Evolutionary conservation across 1,140 invertebrate genomes (phyloP), one percentile per base, ranked within the genome.

Genomic region (Drosophila subobscura): DNA sequence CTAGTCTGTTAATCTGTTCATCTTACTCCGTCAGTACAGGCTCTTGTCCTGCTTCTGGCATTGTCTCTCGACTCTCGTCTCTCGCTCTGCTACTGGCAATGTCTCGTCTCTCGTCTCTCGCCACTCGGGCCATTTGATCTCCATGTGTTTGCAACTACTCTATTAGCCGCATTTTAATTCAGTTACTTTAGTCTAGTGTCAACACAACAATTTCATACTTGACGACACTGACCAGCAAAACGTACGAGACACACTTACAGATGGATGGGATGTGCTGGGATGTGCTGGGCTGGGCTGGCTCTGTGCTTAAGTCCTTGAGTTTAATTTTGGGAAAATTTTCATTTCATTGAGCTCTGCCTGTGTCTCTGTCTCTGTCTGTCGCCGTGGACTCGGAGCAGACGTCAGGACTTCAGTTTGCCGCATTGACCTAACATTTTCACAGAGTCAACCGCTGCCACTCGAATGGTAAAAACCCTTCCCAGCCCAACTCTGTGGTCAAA

Each of bases 121-220:
- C 50, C 51, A 41, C 37, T 46, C 46, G 46, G 45, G 58, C 44
- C 68, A 56, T 72, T 64, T 72, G 72, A 70, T 72, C 58, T 74
- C 52, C 73, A 77, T 86, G 84, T 85, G 83, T 85, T 77, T 66
- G 73, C 77, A 77, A 79, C 80, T 85, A 88, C 83, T 88, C 83
- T 83, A 86, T 86, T 86, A 88, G 83, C 83, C 83, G 71, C 83
- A 86, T 86, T 86, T 86, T 86, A 86, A 86, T 86, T 86, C 83
- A 86, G 83, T 86, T 86, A 86, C 83, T 86, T 86, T 88, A 86
- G 83, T 86, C 88, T 88, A 88, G 83, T 86, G 83, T 86, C 83
- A 86, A 86, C 83, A 86, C 83, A 88, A 86, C 83, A 88, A 86
- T 86, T 86, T 86, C 75, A 86, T 86, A 86, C 81, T 81, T 88